Percentiles rank a stretch among this genome's conserved stretches.
Evolutionary conservation across 2,797 vertebrate species (phyloP).

Genomic region (Muraenolepis orangiensis): DNA sequence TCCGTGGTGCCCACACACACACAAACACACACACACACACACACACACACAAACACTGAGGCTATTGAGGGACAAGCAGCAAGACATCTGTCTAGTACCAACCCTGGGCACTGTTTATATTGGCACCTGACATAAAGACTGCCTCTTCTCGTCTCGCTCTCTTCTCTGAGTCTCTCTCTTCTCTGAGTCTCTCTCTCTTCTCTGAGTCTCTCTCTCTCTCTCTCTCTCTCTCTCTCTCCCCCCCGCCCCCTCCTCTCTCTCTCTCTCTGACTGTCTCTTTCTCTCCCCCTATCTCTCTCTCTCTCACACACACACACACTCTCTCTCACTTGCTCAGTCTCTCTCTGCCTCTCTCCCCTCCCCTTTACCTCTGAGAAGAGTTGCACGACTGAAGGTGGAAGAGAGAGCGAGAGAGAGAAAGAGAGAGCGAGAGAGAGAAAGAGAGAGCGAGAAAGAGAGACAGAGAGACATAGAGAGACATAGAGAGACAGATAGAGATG

Average conservation of each 20-base stretch:
- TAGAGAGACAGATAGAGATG: too few species aligned
- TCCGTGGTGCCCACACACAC: neutral
- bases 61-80: constrained; percentile 51
- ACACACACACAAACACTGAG: constrained; percentile 37
- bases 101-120: constrained; percentile 48
- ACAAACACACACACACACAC: neutral
- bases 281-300: neutral
- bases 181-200: constrained; percentile 49
- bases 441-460: neutral
- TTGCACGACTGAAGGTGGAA: neutral
- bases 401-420: neutral
- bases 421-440: neutral
- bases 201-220: constrained; percentile 8
- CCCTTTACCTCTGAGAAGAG: neutral
- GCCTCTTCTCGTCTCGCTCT: constrained; percentile 60
- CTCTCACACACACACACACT: neutral
- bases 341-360: neutral
- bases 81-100: constrained; percentile 46
- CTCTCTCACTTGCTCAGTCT: neutral
- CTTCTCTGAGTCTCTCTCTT: constrained; percentile 29
- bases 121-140: constrained; percentile 58
- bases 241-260: too few species aligned
- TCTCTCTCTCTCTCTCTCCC: neutral
- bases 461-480: neutral
- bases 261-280: too few species aligned